Evolutionary conservation across 2,797 vertebrate species (phyloP).

Genomic region (Helarctos malayanus): DNA sequence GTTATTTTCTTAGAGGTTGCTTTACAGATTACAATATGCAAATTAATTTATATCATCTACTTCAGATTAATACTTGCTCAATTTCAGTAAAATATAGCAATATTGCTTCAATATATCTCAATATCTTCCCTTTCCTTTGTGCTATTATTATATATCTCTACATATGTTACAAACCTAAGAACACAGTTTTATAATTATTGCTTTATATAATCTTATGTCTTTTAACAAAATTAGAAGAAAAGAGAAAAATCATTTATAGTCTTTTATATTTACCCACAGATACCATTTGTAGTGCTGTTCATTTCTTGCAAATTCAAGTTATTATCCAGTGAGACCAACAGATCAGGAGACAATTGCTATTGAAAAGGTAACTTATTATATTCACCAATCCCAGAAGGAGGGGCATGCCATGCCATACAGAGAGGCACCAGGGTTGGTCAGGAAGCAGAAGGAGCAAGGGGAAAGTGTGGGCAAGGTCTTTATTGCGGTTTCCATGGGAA

Average conservation of each 20-base stretch:
- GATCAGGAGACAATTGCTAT: background rate
- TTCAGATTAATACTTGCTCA: background rate
- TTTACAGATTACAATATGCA: background rate
- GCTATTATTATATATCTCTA: background rate
- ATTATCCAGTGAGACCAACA: background rate
- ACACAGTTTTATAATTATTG: background rate
- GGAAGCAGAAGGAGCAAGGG: background rate
- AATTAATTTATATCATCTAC: background rate
- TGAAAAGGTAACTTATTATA: background rate
- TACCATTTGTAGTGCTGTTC: background rate
- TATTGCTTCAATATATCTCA: background rate
- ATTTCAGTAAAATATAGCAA: background rate
- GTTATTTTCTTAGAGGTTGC: background rate
- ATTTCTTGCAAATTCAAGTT: background rate
- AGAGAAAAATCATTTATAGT: background rate
- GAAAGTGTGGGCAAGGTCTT: background rate
- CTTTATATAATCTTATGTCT: background rate
- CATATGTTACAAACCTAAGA: background rate
- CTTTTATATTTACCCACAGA: background rate
- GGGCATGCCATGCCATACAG: background rate
- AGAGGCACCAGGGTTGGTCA: background rate
- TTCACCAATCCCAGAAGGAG: background rate
- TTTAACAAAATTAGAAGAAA: conserved; percentile 12
- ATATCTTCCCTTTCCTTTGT: background rate
- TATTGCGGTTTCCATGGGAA: background rate